Evolutionary conservation across 2,113 vertebrate genomes (phyloP).

Genomic region (Odocoileus hemionus): DNA sequence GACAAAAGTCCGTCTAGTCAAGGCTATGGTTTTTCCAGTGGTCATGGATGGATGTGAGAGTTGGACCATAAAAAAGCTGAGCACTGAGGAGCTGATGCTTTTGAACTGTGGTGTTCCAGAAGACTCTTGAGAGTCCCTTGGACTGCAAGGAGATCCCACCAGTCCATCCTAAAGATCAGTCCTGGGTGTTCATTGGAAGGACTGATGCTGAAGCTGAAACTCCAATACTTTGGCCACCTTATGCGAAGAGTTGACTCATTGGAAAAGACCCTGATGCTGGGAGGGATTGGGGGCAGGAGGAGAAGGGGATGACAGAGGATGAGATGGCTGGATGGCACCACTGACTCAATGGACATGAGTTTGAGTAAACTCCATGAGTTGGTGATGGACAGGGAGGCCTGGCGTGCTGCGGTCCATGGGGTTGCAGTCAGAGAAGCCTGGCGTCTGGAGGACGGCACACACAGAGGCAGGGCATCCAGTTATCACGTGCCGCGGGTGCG

Average conservation of each 20-base stretch:
- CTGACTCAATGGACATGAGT: not conserved
- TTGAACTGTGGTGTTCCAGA: not conserved
- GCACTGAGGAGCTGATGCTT: fast-evolving
- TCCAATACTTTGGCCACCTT: not conserved
- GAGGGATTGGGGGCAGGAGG: not conserved
- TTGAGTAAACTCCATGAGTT: not conserved
- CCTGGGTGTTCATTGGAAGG: not conserved
- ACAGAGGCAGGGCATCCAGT: not conserved
- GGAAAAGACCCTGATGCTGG: not conserved
- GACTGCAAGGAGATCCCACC: not conserved
- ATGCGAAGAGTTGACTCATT: not conserved
- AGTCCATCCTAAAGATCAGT: not conserved
- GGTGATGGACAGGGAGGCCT: not conserved
- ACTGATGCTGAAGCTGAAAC: not conserved
- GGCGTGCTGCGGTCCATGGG: fast-evolving
- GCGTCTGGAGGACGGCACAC: not conserved
- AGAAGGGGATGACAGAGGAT: not conserved
- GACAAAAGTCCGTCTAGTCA: not conserved
- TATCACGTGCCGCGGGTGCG: fast-evolving
- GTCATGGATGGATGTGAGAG: not conserved
- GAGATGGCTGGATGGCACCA: not conserved
- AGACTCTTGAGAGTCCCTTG: not conserved
- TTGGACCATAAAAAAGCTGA: not conserved
- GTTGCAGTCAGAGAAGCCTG: not conserved
- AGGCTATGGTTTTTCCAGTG: not conserved